Evolutionary conservation across 2,888 invertebrate species (phyloP).

Genomic region (Aphodius granarius): DNA sequence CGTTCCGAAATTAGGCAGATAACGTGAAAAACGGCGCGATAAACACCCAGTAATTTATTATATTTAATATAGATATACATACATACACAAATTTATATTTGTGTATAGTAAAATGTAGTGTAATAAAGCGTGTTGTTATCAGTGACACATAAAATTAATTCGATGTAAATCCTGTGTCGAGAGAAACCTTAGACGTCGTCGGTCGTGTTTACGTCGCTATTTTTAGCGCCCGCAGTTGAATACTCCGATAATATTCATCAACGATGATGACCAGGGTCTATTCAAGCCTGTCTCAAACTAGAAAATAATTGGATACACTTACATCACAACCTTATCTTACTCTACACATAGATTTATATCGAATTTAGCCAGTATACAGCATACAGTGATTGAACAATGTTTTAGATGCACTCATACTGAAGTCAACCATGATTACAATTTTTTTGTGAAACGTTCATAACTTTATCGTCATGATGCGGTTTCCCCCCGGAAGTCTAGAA

Average conservation of each 20-base stretch:
- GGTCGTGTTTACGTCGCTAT: neutral
- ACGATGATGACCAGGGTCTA: neutral
- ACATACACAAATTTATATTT: neutral
- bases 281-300: neutral
- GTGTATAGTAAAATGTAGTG: neutral
- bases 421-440: no score
- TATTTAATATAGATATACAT: constrained; percentile 5
- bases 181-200: neutral
- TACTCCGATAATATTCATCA: neutral
- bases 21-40: neutral
- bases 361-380: no score
- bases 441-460: no score
- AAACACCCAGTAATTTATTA: constrained; percentile 6
- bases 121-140: neutral
- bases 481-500: no score
- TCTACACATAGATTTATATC: neutral
- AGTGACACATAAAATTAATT: neutral
- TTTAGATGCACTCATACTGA: no score
- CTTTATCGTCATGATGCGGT: no score
- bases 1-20: neutral
- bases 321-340: neutral
- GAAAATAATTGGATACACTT: neutral
- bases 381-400: neutral
- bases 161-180: neutral
- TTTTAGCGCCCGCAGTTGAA: neutral